These are phyloP conservation scores for Pinctada fucata DNA, from an alignment of 2,888 invertebrate genomes.

Conservation along the genomic window DNA sequence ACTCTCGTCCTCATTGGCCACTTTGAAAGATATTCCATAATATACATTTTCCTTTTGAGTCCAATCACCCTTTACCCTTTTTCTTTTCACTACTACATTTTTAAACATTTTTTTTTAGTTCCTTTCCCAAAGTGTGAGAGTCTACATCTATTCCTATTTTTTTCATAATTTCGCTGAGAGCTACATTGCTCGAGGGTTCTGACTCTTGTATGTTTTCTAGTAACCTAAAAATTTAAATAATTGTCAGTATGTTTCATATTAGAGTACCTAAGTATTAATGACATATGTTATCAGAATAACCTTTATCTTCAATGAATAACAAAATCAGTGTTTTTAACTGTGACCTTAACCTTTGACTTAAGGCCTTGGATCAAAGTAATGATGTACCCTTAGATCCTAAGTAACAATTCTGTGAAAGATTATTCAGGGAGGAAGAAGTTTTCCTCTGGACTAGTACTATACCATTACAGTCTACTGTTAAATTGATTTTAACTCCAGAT, in stretches of 20 bases:
- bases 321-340: no score
- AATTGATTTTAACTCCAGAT: no score
- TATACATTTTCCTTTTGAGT: neutral
- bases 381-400: no score
- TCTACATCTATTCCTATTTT: neutral
- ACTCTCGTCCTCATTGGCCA: neutral
- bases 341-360: no score
- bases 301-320: no score
- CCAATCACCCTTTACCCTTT: conserved; percentile 11
- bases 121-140: neutral
- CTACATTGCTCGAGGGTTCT: neutral
- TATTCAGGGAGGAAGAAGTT: no score
- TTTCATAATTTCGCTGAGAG: neutral
- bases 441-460: no score
- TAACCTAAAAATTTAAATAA: neutral
- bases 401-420: no score
- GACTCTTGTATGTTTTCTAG: neutral
- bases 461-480: no score
- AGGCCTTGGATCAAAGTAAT: no score
- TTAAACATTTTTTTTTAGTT: conserved; percentile 7
- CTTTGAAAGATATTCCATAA: conserved; percentile 4
- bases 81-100: conserved; percentile 1
- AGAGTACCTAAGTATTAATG: no score
- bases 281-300: no score
- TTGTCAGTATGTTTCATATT: neutral